Conservation (phyloP, 2,888 invertebrate species). For the Neuroscelio doddi region DNA sequence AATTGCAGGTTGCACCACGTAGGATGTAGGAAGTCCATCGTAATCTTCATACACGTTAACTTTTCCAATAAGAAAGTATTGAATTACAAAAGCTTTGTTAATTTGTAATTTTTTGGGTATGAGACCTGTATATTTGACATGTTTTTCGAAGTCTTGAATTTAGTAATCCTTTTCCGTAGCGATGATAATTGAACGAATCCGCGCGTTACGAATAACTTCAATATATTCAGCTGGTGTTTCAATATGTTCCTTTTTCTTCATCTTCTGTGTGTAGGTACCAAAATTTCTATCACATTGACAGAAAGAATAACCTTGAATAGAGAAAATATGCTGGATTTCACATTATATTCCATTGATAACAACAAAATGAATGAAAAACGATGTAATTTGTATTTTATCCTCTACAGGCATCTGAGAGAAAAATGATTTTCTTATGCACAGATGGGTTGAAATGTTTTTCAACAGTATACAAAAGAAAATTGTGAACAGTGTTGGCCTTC, state of each 20-base stretch:
- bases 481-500: slow-evolving; percentile 14
- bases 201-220: slow-evolving; percentile 15
- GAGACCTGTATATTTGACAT: not conserved
- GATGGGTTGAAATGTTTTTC: slow-evolving; percentile 1
- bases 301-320: slow-evolving; percentile 39
- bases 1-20: too few species aligned
- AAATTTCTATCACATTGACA: slow-evolving; percentile 43
- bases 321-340: slow-evolving; percentile 41
- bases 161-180: slow-evolving; percentile 5
- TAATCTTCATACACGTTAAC: not conserved
- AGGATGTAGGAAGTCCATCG: not conserved
- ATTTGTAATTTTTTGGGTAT: slow-evolving; percentile 9
- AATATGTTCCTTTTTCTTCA: slow-evolving; percentile 21
- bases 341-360: slow-evolving; percentile 16
- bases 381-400: slow-evolving; percentile 25
- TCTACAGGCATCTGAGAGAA: slow-evolving; percentile 28
- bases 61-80: slow-evolving; percentile 10
- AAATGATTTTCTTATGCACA: slow-evolving; percentile 12
- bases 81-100: slow-evolving; percentile 5
- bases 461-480: slow-evolving; percentile 5
- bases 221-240: slow-evolving; percentile 29
- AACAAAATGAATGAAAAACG: slow-evolving; percentile 21
- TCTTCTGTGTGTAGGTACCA: slow-evolving; percentile 24
- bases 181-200: slow-evolving; percentile 26
- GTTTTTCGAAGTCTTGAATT: slow-evolving; percentile 21